Evolutionary conservation across 2,888 invertebrate genomes (phyloP), one percentile per base, ranked within the genome.

Genomic region (Caenorhabditis zanzibari): DNA sequence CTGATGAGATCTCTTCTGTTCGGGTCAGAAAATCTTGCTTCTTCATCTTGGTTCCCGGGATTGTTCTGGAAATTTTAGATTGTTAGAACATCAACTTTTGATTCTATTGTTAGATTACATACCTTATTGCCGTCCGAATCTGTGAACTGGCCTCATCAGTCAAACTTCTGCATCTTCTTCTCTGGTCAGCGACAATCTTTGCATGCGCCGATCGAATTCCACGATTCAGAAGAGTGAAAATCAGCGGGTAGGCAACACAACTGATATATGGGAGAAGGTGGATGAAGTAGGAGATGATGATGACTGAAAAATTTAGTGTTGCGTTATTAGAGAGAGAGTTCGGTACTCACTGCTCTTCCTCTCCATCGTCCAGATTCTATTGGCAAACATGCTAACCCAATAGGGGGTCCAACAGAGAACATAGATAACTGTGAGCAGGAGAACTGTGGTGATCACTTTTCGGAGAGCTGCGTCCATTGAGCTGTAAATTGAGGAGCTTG

Each of bases 401-500:
- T 85, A 88, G 82, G 92, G 92, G 14, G 91, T 87, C 92, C 92
- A 92, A 75, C 91, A 92, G 14, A 90, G 63, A n/a, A 92, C 84
- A 81, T 92, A 92, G 24, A 92, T 90, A 12, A 88, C 85, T 2
- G 90, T 90, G n/a, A 92, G 86, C 10, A 92, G 82, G 54, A 92
- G 80, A 1, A 92, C 92, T 0, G 92, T 92, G 4, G 88, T 86
- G 52, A 91, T 88, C 12, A 91, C 91, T 84, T 91, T 90, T 41
- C 86, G 84, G 44, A 92, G 88, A n/a, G 92, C 91, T 0, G 86
- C 87, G 69, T 91, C 89, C 54, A 90, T 86, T n/a, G 88, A 86
- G 32, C 89, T 89, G 79, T 2, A 54, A 54, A 26, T 26, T 5
- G n/a, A n/a, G n/a, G n/a, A n/a, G n/a, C n/a, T n/a, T n/a, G n/a